Evolutionary conservation across 2,113 vertebrate species (phyloP).

Genomic region (Nesoenas mayeri): DNA sequence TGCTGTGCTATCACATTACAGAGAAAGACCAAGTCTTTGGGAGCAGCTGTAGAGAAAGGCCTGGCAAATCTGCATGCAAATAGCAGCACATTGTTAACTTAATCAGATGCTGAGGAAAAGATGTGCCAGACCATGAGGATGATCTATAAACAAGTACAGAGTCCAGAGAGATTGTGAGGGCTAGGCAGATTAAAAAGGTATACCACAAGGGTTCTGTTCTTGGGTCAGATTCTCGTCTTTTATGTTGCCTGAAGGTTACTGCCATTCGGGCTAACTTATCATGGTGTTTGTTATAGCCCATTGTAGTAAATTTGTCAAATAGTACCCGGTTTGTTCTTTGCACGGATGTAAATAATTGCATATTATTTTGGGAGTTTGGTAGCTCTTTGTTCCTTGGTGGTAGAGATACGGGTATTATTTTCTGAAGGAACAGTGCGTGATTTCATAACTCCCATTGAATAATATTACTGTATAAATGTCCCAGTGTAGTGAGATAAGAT

Average conservation of each 20-base stretch:
- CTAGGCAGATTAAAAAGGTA: constrained; percentile 78
- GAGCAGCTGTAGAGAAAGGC: constrained; percentile 91
- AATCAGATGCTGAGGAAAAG: constrained; percentile 99
- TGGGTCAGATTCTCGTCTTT: constrained; percentile 62
- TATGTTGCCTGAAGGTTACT: constrained; percentile 63
- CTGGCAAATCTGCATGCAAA: constrained; percentile 99
- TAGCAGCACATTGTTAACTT: constrained; percentile 99
- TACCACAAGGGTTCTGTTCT: constrained; percentile 71
- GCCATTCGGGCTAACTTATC: constrained; percentile 49
- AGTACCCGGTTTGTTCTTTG: constrained; percentile 34
- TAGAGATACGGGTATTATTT: constrained; percentile 72
- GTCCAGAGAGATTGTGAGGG: constrained; percentile 78
- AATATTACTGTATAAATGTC: constrained; percentile 76
- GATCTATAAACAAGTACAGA: constrained; percentile 78
- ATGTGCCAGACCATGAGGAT: constrained; percentile 87
- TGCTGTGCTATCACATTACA: constrained; percentile 96
- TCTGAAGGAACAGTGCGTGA: constrained; percentile 58
- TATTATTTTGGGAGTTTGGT: constrained; percentile 63
- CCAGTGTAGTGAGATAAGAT: constrained; percentile 61
- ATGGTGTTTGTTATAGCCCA: constrained; percentile 5
- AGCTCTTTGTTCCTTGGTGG: constrained; percentile 66
- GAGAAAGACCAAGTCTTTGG: constrained; percentile 90
- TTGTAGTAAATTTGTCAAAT: constrained; percentile 49
- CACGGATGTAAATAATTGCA: constrained; percentile 49
- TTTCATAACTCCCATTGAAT: constrained; percentile 76